Base-by-base conservation (phyloP, 2,888 invertebrate species). In the Chymomyza fuscimana region DNA sequence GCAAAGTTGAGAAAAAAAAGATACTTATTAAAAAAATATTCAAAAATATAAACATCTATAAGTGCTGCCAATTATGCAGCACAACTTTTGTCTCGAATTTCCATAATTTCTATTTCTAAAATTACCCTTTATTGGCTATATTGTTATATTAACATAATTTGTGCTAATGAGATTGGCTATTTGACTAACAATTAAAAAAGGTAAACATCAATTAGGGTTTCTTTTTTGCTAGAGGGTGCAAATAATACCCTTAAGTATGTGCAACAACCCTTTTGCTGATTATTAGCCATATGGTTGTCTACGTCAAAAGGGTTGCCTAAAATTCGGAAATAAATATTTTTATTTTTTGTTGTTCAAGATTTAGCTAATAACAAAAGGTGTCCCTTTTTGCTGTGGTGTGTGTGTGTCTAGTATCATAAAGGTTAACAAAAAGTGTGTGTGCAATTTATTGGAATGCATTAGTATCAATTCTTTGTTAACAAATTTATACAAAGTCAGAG, bases 1-100 rank as follows among this genome's bases (percentile, higher is more conserved):
- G 78, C 36, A 80, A 86, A 63, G 60, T 15, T 58, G 51, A 32
- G 50, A 19, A 67, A 50, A 25, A 5, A 50, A 54, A 59, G 69
- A 40, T 15, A 15, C 16, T 25, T 1, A 29, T 36, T 54, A 15
- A 51, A 46, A 59, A 36, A 29, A 19, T 67, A 58, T 51, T 5
- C 5, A 32, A 4, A 2, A 7, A 7, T 7, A 1, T 32, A 32
- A 32, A 32, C 1, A 7, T 32, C 32, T 32, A 32, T 5, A 32
- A 32, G 32, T 32, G 32, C 32, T 5, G 7, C 32, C 32, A 60
- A 12, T 9, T 19, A 19, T 51, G 12, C 19, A 40, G 19, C 46
- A 54, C 40, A 46, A 46, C 3, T 36, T 46, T 46, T 46, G 12
- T 12, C 4, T 46, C 4, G 10, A 0, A 46, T 46, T 46, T 46